Conservation (phyloP, 2,113 vertebrate genomes). For the Nanorana parkeri region DNA sequence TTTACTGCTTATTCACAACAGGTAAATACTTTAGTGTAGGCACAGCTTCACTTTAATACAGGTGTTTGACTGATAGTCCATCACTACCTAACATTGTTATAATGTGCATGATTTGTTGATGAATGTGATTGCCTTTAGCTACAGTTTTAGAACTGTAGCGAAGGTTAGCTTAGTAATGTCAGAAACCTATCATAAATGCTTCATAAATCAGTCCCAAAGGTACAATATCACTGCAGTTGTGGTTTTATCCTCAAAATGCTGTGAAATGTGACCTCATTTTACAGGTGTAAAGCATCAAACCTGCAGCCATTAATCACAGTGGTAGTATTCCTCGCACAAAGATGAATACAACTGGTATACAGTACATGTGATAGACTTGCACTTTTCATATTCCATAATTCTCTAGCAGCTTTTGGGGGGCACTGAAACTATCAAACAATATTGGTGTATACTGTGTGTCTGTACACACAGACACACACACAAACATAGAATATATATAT, state of each 20-base stretch:
- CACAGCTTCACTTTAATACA: no score
- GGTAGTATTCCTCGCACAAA: constrained; percentile 23
- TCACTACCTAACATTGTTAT: neutral
- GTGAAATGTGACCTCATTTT: constrained; percentile 39
- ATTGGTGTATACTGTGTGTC: no score
- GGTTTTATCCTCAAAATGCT: constrained; percentile 38
- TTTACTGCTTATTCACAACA: no score
- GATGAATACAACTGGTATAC: constrained; percentile 29
- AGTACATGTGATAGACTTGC: constrained; percentile 11
- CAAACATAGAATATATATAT: no score
- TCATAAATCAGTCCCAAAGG: constrained; percentile 45
- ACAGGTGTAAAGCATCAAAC: no score
- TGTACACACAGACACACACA: no score
- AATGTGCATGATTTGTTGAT: constrained; percentile 34
- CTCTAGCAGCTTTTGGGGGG: neutral
- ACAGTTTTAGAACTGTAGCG: no score
- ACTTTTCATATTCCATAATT: neutral
- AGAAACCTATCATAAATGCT: constrained; percentile 20
- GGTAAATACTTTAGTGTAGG: no score
- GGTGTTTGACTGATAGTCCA: no score
- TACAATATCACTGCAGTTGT: constrained; percentile 29
- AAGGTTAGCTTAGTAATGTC: constrained; percentile 15
- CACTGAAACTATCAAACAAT: no score
- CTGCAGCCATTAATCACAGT: constrained; percentile 36
- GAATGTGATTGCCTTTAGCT: constrained; percentile 38